Percentiles rank a stretch among this genome's conserved stretches.
These are phyloP conservation scores for Globicephala melas DNA, from an alignment of 2,113 vertebrate species.

Conservation along the genomic window DNA sequence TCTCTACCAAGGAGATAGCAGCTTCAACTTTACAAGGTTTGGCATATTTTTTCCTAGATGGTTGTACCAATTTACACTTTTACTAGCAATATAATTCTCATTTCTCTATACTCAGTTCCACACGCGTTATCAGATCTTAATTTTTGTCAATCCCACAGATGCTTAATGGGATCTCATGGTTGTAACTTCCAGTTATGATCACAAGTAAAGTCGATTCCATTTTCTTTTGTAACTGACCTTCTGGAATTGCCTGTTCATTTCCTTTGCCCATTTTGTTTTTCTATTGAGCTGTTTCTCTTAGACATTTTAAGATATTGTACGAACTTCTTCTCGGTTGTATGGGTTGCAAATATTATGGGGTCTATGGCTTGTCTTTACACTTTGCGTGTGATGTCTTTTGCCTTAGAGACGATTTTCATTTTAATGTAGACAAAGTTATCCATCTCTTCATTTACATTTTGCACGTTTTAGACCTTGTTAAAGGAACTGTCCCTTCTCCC, in stretches of 20 bases:
- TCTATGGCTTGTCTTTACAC: neutral
- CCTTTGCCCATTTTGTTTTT: neutral
- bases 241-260: neutral
- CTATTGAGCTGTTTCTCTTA: neutral
- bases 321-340: neutral
- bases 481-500: neutral
- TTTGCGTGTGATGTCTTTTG: neutral
- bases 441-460: neutral
- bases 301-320: neutral
- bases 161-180: neutral
- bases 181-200: conserved; percentile 1
- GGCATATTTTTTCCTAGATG: neutral
- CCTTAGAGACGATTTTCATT: neutral
- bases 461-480: neutral
- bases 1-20: no score
- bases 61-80: neutral
- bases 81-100: neutral
- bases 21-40: neutral
- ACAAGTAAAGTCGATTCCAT: neutral
- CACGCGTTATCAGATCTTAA: neutral
- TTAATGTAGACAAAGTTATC: neutral
- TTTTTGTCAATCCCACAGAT: neutral
- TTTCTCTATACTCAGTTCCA: neutral
- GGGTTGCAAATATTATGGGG: neutral
- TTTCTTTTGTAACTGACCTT: neutral